Conservation (phyloP, 2,113 vertebrate genomes). For the Pontoporia blainvillei region DNA sequence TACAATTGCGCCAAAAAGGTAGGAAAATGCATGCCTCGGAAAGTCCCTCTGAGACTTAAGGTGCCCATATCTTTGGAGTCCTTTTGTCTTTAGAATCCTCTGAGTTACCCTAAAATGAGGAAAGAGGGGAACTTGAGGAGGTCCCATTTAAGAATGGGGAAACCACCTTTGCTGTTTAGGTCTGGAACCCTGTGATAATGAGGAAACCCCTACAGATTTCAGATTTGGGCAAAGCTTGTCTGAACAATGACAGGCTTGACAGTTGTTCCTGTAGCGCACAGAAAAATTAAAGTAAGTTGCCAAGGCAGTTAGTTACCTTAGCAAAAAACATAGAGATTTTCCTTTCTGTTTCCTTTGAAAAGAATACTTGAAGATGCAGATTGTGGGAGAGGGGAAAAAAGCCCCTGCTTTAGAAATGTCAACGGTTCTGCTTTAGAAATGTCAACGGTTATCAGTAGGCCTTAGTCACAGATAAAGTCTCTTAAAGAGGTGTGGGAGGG, state of each 20-base stretch:
- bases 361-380: slow-evolving; percentile 36
- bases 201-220: neutral
- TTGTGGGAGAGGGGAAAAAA: neutral
- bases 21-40: neutral
- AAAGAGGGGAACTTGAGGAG: neutral
- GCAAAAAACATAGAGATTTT: neutral
- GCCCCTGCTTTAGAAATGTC: neutral
- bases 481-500: neutral
- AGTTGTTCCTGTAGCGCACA: neutral
- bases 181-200: neutral
- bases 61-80: neutral
- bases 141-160: neutral
- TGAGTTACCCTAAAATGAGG: neutral
- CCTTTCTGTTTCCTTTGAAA: neutral
- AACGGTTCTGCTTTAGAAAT: neutral
- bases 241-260: neutral
- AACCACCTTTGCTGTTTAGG: neutral
- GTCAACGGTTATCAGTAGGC: neutral
- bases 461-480: neutral
- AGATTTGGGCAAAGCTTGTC: slow-evolving; percentile 31
- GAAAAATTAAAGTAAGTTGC: slow-evolving; percentile 29
- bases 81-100: neutral
- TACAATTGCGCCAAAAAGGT: neutral
- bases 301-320: slow-evolving; percentile 49
- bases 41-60: neutral